Percentiles rank a stretch among this genome's conserved stretches.
phyloP scores from a whole-genome alignment of 2,888 invertebrate genomes.

The Mythimna loreyi region DNA sequence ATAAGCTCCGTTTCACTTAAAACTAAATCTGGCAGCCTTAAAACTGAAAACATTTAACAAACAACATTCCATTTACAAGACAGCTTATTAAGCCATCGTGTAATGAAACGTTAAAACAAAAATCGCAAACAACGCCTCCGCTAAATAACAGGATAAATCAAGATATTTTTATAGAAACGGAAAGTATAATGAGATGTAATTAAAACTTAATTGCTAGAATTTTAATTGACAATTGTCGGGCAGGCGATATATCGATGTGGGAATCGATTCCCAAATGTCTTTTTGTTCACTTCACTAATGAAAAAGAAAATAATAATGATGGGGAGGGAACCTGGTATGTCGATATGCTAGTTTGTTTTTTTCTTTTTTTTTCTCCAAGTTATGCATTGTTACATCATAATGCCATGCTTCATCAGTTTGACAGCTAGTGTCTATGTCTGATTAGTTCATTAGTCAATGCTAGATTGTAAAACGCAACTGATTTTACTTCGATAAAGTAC shows the following conservation, averaged over 20 bases:
- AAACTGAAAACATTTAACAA: conserved; percentile 40
- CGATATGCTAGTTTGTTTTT: conserved; percentile 47
- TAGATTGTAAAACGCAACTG: conserved; percentile 33
- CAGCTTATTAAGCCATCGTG: conserved; percentile 57
- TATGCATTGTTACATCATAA: conserved; percentile 59
- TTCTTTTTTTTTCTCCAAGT: conserved; percentile 50
- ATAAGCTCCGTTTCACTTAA: conserved; percentile 31
- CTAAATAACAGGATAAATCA: conserved; percentile 71
- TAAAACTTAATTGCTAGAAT: conserved; percentile 81
- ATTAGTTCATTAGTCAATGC: conserved; percentile 56
- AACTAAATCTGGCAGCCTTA: conserved; percentile 39
- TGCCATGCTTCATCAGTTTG: conserved; percentile 52
- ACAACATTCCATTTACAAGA: conserved; percentile 46
- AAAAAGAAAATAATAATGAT: too few species aligned
- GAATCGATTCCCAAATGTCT: conserved; percentile 68
- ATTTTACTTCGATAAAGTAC: conserved; percentile 39
- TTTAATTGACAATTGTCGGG: conserved; percentile 80
- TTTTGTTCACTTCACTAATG: conserved; percentile 62
- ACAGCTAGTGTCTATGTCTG: conserved; percentile 51
- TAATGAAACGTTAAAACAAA: conserved; percentile 69
- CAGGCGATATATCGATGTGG: conserved; percentile 71
- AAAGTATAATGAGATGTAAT: conserved; percentile 77
- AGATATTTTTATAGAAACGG: conserved; percentile 75
- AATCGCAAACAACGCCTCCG: conserved; percentile 63
- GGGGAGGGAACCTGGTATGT: conserved; percentile 56